These are phyloP conservation scores for Isoperla grammatica DNA, from an alignment of 2,888 invertebrate genomes.

Conservation along the genomic window DNA sequence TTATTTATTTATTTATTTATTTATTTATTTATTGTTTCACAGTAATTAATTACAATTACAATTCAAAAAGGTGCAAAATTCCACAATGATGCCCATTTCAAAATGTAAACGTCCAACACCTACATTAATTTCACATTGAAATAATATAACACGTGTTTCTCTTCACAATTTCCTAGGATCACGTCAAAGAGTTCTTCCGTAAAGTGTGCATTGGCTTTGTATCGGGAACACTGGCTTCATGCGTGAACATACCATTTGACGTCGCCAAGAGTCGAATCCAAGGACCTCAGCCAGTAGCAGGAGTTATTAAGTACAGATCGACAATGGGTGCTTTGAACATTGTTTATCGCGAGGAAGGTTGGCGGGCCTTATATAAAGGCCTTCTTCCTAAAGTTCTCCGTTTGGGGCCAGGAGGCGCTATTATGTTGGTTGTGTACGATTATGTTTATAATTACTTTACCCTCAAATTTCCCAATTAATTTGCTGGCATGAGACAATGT, in stretches of 20 bases:
- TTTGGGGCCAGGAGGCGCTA: slow-evolving; percentile 90
- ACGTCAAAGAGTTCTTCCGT: slow-evolving; percentile 60
- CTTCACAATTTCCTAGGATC: slow-evolving; percentile 56
- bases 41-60: too few relatives aligned
- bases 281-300: slow-evolving; percentile 75
- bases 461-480: slow-evolving; percentile 41
- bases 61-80: too few relatives aligned
- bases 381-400: slow-evolving; percentile 85
- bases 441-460: slow-evolving; percentile 72
- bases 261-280: slow-evolving; percentile 95
- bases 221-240: slow-evolving; percentile 81
- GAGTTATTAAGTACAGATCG: slow-evolving; percentile 68
- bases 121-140: neutral
- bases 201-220: slow-evolving; percentile 80
- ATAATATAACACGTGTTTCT: too few relatives aligned
- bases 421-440: slow-evolving; percentile 91
- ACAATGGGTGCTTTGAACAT: slow-evolving; percentile 66
- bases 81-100: too few relatives aligned
- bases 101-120: too few relatives aligned
- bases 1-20: too few relatives aligned
- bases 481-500: too few relatives aligned
- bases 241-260: slow-evolving; percentile 91
- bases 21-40: too few relatives aligned
- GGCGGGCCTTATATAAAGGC: slow-evolving; percentile 85
- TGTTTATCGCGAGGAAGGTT: slow-evolving; percentile 85